phyloP scores from a whole-genome alignment of 2,888 invertebrate species.

The Agriopis marginaria region DNA sequence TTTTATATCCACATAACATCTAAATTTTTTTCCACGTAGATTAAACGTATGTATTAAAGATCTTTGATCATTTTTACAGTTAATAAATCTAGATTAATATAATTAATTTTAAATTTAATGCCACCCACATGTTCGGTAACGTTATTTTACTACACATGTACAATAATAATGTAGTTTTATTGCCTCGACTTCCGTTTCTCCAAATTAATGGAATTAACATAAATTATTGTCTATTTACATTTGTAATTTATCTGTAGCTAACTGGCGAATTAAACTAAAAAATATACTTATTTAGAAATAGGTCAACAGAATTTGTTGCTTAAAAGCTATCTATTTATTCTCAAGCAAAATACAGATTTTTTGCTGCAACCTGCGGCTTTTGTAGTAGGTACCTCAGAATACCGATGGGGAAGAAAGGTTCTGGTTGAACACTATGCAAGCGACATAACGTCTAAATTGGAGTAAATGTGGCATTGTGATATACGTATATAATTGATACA shows the following conservation, averaged over 20 bases:
- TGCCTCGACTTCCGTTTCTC: slow-evolving; percentile 33
- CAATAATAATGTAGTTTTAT: slow-evolving; percentile 36
- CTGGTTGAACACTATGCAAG: too few species aligned
- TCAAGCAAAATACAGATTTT: too few species aligned
- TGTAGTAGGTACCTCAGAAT: too few species aligned
- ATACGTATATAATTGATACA: too few species aligned
- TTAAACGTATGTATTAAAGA: slow-evolving; percentile 5
- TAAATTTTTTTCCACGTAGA: slow-evolving; percentile 5
- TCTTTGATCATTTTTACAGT: slow-evolving; percentile 21
- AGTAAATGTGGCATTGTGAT: too few species aligned
- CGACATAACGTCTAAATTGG: too few species aligned
- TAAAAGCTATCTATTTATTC: too few species aligned
- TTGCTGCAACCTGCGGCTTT: too few species aligned
- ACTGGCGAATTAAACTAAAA: neutral
- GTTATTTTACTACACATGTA: slow-evolving; percentile 23
- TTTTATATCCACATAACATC: slow-evolving; percentile 11
- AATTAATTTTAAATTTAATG: slow-evolving; percentile 33
- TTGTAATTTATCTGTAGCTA: slow-evolving; percentile 6
- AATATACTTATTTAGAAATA: neutral
- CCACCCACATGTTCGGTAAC: slow-evolving; percentile 29
- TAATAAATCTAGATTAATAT: slow-evolving; percentile 30
- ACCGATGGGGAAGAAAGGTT: too few species aligned
- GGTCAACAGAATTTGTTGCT: too few species aligned
- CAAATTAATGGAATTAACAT: slow-evolving; percentile 32
- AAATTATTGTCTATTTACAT: slow-evolving; percentile 30